A percentile compares a stretch with the other conserved stretches of the same genome.
These are phyloP conservation scores for Chrysolina haemoptera DNA, from an alignment of 2,888 invertebrate species.

Conservation along the genomic window DNA sequence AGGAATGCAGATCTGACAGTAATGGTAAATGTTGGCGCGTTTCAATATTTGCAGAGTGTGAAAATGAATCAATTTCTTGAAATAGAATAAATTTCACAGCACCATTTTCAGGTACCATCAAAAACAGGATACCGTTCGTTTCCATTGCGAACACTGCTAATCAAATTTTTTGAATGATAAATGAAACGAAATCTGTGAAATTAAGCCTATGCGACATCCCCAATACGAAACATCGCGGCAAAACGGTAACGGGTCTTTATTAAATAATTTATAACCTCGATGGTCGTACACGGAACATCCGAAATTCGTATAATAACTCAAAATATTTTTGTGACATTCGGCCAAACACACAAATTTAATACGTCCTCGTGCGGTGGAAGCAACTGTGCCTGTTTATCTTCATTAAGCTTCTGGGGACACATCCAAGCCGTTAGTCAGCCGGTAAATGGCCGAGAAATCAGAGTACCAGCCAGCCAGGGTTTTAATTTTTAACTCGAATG, in stretches of 20 bases:
- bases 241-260: constrained; percentile 38
- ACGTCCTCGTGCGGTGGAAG: constrained; percentile 66
- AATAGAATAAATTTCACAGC: too few relatives aligned
- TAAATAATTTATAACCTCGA: constrained; percentile 36
- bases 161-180: constrained; percentile 26
- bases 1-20: too few relatives aligned
- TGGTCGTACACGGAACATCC: constrained; percentile 12
- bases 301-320: constrained; percentile 48
- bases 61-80: too few relatives aligned
- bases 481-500: constrained; percentile 69
- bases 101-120: neutral
- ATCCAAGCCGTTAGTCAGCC: constrained; percentile 65
- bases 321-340: constrained; percentile 64
- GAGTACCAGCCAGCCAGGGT: constrained; percentile 65
- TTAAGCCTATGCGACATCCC: constrained; percentile 27
- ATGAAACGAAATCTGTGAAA: constrained; percentile 37
- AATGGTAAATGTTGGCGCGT: too few relatives aligned
- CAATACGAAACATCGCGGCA: constrained; percentile 34
- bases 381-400: constrained; percentile 65
- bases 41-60: too few relatives aligned
- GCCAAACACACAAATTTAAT: constrained; percentile 66
- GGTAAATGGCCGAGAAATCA: constrained; percentile 69
- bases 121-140: neutral
- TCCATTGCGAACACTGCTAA: neutral
- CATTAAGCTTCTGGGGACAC: constrained; percentile 63